Conservation (phyloP, 1,140 invertebrate species). For the Paracyclopina nana region DNA sequence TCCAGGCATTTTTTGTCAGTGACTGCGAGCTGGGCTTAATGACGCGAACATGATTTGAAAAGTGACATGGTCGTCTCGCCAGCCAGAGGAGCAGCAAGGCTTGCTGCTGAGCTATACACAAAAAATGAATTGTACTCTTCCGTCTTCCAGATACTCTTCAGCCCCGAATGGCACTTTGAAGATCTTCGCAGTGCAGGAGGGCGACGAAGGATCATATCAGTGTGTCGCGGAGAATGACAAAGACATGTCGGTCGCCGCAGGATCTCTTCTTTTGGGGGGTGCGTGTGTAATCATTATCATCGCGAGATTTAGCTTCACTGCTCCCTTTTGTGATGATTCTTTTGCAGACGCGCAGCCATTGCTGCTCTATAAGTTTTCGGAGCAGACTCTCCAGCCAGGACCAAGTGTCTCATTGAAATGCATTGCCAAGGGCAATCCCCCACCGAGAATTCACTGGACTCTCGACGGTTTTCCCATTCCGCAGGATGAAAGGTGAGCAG, state of each 20-base stretch:
- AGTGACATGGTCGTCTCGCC: no score
- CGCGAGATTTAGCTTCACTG: no score
- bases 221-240: neutral
- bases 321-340: no score
- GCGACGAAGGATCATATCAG: neutral
- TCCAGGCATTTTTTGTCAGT: no score
- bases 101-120: no score
- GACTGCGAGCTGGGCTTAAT: no score
- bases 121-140: no score
- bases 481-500: conserved; percentile 1
- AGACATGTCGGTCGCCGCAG: neutral
- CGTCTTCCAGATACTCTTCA: neutral
- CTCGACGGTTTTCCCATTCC: conserved; percentile 7
- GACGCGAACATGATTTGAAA: no score
- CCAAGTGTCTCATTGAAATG: conserved; percentile 59
- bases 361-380: conserved; percentile 57
- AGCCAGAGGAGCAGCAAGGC: no score
- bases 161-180: neutral
- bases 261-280: neutral
- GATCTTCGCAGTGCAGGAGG: neutral
- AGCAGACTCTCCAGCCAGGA: conserved; percentile 54
- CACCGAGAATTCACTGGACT: conserved; percentile 62
- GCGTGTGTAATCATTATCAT: no score
- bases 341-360: conserved; percentile 45
- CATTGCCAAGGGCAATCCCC: conserved; percentile 59